phyloP scores from a whole-genome alignment of 2,888 invertebrate species.

The Drosophila nigritarsus region DNA sequence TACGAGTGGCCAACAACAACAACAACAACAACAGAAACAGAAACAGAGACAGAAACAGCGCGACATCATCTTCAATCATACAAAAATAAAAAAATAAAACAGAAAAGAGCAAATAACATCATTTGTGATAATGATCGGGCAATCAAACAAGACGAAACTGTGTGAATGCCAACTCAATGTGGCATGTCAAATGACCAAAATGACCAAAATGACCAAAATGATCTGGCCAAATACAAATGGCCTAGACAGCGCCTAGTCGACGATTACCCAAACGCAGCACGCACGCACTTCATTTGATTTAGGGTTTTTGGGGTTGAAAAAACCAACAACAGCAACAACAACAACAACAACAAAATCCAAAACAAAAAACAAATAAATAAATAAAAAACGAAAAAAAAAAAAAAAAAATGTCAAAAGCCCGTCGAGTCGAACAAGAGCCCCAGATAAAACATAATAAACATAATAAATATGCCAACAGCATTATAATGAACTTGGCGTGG shows the following conservation, averaged over 20 bases:
- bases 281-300: constrained; percentile 53
- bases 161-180: constrained; percentile 69
- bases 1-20: neutral
- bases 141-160: constrained; percentile 63
- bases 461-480: constrained; percentile 63
- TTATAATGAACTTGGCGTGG: constrained; percentile 57
- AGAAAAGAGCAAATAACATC: constrained; percentile 52
- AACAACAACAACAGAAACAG: neutral
- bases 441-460: constrained; percentile 55
- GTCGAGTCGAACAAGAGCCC: constrained; percentile 21
- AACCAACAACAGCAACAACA: too few relatives aligned
- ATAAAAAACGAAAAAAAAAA: constrained; percentile 8
- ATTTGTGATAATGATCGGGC: constrained; percentile 72
- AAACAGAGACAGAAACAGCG: neutral
- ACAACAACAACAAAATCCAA: neutral
- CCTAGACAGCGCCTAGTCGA: constrained; percentile 59
- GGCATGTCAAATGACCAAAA: constrained; percentile 66
- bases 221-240: constrained; percentile 41
- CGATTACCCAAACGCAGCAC: constrained; percentile 29
- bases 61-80: constrained; percentile 50
- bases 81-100: neutral
- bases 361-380: neutral
- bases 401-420: constrained; percentile 34
- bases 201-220: constrained; percentile 31
- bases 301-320: constrained; percentile 16